A percentile compares a stretch with the other conserved stretches of the same genome.
phyloP scores from a whole-genome alignment of 2,888 invertebrate genomes.

The Hypselothyrea guttata region DNA sequence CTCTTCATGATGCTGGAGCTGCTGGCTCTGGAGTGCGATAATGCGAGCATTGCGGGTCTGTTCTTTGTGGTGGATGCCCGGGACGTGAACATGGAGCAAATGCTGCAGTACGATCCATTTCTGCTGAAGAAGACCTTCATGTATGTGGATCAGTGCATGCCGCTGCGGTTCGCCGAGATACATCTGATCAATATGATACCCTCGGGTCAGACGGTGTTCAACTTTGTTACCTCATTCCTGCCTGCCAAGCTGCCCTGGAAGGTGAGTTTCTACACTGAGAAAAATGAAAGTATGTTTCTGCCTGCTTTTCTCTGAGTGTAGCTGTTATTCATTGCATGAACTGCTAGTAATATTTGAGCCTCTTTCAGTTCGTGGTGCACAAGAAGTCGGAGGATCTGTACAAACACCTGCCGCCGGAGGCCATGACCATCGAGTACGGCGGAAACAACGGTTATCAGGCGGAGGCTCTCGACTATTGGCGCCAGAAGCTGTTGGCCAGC shows the following conservation, averaged over 20 bases:
- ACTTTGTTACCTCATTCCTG: conserved; percentile 67
- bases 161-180: conserved; percentile 65
- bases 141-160: conserved; percentile 69
- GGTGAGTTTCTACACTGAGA: conserved; percentile 44
- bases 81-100: conserved; percentile 72
- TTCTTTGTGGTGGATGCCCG: conserved; percentile 69
- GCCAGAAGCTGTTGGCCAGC: conserved; percentile 47
- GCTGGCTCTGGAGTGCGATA: conserved; percentile 68
- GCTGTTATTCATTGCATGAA: no score
- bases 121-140: conserved; percentile 67
- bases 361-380: conserved; percentile 69
- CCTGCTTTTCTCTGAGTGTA: no score
- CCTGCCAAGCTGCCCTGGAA: conserved; percentile 67
- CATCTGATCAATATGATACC: conserved; percentile 76
- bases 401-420: conserved; percentile 68
- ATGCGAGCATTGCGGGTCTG: conserved; percentile 64
- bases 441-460: conserved; percentile 72
- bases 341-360: not conserved
- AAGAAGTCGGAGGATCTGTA: conserved; percentile 76
- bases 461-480: conserved; percentile 72
- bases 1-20: conserved; percentile 74
- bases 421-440: conserved; percentile 74
- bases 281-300: not conserved
- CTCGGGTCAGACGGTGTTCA: conserved; percentile 61
- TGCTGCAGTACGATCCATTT: conserved; percentile 70